Base-by-base conservation (phyloP, 2,888 invertebrate genomes). In the Dermolepida albohirtum region DNA sequence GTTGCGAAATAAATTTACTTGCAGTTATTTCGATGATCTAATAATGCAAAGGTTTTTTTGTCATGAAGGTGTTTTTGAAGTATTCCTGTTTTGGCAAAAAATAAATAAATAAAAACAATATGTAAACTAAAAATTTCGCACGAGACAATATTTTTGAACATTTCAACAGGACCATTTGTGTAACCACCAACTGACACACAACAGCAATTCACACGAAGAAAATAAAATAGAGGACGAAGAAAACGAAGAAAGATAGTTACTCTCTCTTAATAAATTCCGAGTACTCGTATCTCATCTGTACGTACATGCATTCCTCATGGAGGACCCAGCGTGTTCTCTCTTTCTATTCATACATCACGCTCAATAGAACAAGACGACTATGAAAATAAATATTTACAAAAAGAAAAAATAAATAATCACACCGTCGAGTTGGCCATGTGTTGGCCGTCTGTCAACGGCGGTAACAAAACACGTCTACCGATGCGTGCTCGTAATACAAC, bases 381-480 rank as follows among this genome's bases (percentile, higher is more conserved):
- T 65, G 66, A 69, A 69, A 69, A 69, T 78, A 78, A 78, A 78
- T 78, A 78, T 78, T 78, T 78, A 78, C 73, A 75, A 75, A 68
- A 75, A 73, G 74, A 76, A 75, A 77, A 75, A 77, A 76, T 73
- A 74, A 75, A 76, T 74, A 77, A 74, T 73, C 72, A 72, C 72
- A 70, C 71, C 70, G 69, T 70, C 71, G 69, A 70, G 71, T 55
- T 62, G 70, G 75, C 73, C 74, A 74, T 73, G 74, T 73, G 72
- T 67, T 70, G 69, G 64, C 54, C 54, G 63, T 63, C 67, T 67
- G 67, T 67, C 67, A 67, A 54, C 67, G 67, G 40, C 43, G 39
- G 43, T 64, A 64, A 68, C 71, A 67, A 67, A 63, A 55, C 67
- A 64, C 63, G 67, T 67, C 67, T 34, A 64, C 59, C 59, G 52